A percentile compares a stretch with the other conserved stretches of the same genome.
These are phyloP conservation scores for Micrasema longulum DNA, from an alignment of 1,140 invertebrate genomes.

Conservation along the genomic window DNA sequence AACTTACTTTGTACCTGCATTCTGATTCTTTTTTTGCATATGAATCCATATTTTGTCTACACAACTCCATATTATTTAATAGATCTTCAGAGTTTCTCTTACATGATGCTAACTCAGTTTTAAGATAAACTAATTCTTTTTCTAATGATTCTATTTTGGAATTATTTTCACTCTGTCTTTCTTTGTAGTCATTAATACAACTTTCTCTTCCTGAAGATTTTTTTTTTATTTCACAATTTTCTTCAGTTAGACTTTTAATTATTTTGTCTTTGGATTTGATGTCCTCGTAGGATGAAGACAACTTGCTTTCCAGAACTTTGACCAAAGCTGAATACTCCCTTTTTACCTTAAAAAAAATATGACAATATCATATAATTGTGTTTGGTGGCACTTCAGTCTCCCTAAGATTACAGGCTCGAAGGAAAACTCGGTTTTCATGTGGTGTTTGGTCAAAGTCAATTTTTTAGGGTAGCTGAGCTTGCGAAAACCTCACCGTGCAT, in stretches of 20 bases:
- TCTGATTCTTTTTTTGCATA: conserved; percentile 50
- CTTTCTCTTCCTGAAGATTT: conserved; percentile 57
- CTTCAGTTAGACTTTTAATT: conserved; percentile 58
- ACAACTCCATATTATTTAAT: conserved; percentile 44
- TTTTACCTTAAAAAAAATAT: conserved; percentile 57
- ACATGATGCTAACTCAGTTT: conserved; percentile 44
- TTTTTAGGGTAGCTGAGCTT: no score
- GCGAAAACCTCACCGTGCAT: no score
- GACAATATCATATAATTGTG: no score
- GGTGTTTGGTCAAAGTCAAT: no score
- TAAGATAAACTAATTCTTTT: conserved; percentile 53
- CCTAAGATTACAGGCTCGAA: no score
- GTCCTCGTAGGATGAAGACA: conserved; percentile 60
- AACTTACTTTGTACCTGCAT: conserved; percentile 49
- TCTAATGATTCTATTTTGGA: conserved; percentile 56
- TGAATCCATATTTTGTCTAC: conserved; percentile 43
- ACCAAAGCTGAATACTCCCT: conserved; percentile 64
- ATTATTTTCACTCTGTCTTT: conserved; percentile 55
- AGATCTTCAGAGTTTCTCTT: conserved; percentile 48
- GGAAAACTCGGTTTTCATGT: no score
- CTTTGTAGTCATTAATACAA: conserved; percentile 52
- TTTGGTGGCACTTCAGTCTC: no score
- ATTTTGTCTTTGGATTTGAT: conserved; percentile 60
- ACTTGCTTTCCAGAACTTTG: conserved; percentile 60
- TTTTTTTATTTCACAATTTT: conserved; percentile 55